Evolutionary conservation across 2,888 invertebrate genomes (phyloP).

Genomic region (Xylocampa areola): DNA sequence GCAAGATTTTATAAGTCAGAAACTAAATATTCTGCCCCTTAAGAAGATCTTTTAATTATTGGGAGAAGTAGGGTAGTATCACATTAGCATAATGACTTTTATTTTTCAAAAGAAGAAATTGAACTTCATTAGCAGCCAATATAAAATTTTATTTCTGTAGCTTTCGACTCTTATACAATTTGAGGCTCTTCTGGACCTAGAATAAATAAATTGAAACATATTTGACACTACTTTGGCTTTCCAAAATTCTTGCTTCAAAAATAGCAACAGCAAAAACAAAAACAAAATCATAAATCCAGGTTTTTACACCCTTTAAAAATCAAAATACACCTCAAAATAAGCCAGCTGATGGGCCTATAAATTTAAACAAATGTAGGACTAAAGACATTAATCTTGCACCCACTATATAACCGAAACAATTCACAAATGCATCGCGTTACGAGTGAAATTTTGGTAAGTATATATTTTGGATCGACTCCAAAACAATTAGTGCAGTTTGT

Average conservation of each 20-base stretch:
- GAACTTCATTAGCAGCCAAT: too few relatives aligned
- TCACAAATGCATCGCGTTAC: slow-evolving; percentile 74
- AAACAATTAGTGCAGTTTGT: slow-evolving; percentile 85
- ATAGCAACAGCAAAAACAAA: slow-evolving; percentile 33
- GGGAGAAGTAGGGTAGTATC: too few relatives aligned
- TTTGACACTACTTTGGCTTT: slow-evolving; percentile 12
- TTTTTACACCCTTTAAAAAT: background rate
- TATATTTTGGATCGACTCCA: slow-evolving; percentile 87
- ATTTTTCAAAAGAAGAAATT: too few relatives aligned
- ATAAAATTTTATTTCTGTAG: too few relatives aligned
- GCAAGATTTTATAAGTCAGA: too few relatives aligned
- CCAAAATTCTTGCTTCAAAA: slow-evolving; percentile 2
- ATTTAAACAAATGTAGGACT: slow-evolving; percentile 35
- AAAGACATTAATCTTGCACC: slow-evolving; percentile 44
- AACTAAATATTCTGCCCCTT: too few relatives aligned
- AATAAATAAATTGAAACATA: slow-evolving; percentile 35
- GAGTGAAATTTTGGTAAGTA: slow-evolving; percentile 84
- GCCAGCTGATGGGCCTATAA: slow-evolving; percentile 33
- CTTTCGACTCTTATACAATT: too few relatives aligned
- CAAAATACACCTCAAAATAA: slow-evolving; percentile 26
- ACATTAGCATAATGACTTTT: too few relatives aligned
- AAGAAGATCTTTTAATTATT: too few relatives aligned
- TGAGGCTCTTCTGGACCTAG: slow-evolving; percentile 20
- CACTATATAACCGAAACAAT: slow-evolving; percentile 65
- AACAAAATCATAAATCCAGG: slow-evolving; percentile 33